Evolutionary conservation across 2,113 vertebrate species (phyloP).

Genomic region (Lepisosteus oculatus): DNA sequence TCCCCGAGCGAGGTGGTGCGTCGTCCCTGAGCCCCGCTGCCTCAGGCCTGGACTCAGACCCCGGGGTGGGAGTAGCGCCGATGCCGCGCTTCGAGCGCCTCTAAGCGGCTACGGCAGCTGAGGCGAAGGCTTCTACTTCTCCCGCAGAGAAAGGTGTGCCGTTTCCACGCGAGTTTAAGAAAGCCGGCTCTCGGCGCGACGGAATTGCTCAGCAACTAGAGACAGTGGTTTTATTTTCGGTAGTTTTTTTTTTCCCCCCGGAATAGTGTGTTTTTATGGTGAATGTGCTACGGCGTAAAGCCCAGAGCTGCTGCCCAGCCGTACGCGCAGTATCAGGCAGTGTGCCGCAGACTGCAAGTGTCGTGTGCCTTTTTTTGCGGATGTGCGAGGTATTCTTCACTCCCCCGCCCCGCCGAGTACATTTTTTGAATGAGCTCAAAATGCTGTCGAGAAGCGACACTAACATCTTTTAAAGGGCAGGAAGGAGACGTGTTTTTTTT

Average conservation of each 20-base stretch:
- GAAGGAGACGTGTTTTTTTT: not conserved
- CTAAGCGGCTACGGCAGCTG: constrained; percentile 9
- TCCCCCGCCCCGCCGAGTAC: too few species aligned
- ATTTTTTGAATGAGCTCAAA: too few species aligned
- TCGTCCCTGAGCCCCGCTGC: constrained; percentile 41
- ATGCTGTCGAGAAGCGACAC: too few species aligned
- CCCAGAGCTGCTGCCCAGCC: too few species aligned
- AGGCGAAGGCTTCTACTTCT: not conserved
- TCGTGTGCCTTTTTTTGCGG: too few species aligned
- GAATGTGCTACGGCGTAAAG: too few species aligned
- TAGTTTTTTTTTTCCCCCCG: not conserved
- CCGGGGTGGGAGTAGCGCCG: constrained; percentile 3
- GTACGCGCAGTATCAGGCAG: not conserved
- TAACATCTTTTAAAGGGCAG: not conserved
- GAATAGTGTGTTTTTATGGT: not conserved
- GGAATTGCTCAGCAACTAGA: too few species aligned
- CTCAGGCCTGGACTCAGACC: constrained; percentile 42
- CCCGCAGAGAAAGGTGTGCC: too few species aligned
- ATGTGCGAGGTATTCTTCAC: too few species aligned
- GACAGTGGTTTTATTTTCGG: not conserved
- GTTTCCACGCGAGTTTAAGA: too few species aligned
- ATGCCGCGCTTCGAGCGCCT: not conserved
- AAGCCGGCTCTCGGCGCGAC: too few species aligned
- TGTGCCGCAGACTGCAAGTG: too few species aligned
- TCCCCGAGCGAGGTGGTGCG: constrained; percentile 1